Conservation (phyloP, 2,888 invertebrate genomes). For the Steromphala cineraria region DNA sequence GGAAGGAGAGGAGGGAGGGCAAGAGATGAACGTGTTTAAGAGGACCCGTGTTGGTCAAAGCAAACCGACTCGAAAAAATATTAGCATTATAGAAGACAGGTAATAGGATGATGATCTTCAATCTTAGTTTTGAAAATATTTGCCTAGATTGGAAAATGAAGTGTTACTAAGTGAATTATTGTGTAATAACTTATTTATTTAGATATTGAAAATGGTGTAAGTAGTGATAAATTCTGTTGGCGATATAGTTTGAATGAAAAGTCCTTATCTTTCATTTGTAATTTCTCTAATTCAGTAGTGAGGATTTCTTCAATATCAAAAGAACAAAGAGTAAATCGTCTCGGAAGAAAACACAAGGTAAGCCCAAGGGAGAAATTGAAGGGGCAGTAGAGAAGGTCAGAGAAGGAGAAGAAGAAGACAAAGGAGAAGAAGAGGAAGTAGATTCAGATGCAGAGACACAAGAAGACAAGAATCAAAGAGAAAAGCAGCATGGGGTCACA, state of each 20-base stretch:
- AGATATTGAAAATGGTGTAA: no score
- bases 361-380: neutral
- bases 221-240: no score
- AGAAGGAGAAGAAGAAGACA: neutral
- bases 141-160: no score
- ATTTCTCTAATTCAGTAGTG: constrained; percentile 3
- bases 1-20: neutral
- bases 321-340: neutral
- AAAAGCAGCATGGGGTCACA: neutral
- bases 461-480: neutral
- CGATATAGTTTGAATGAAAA: no score
- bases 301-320: constrained; percentile 12
- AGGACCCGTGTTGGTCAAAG: neutral
- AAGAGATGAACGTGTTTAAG: constrained; percentile 15
- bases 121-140: no score
- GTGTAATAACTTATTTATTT: no score
- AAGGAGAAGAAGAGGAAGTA: neutral
- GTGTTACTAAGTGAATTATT: no score
- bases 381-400: neutral
- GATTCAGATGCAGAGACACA: constrained; percentile 17
- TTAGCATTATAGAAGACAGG: neutral
- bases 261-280: neutral
- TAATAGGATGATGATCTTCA: neutral
- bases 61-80: neutral
- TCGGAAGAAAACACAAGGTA: neutral